Conservation (phyloP, 2,888 invertebrate genomes). For the Amaurobius ferox region DNA sequence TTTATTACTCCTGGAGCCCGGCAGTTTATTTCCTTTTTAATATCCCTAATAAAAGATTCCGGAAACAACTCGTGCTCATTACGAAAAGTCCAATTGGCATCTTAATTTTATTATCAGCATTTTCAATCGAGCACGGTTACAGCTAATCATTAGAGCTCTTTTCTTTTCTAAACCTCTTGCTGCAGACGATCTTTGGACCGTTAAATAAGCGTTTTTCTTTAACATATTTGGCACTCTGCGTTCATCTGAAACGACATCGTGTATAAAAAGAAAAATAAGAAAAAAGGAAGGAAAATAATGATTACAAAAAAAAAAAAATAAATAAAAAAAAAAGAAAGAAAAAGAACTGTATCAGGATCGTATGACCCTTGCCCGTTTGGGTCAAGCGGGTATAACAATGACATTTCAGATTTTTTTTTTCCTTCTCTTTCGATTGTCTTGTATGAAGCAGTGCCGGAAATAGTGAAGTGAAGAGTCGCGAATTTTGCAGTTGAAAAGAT, state of each 20-base stretch:
- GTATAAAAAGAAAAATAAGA: background rate
- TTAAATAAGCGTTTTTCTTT: conserved; percentile 11
- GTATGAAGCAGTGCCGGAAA: conserved; percentile 8
- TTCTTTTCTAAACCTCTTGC: background rate
- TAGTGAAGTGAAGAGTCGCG: background rate
- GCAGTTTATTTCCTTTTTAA: background rate
- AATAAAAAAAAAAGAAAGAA: background rate
- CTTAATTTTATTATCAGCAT: background rate
- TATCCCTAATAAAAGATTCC: background rate
- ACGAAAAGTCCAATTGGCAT: background rate
- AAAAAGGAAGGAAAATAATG: background rate
- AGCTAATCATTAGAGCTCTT: background rate
- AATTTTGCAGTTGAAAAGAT: background rate
- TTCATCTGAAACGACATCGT: background rate
- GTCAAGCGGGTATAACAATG: conserved; percentile 21
- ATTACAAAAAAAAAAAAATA: background rate
- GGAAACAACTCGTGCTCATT: background rate
- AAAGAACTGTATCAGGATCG: background rate
- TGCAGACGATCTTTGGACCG: background rate
- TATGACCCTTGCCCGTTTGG: conserved; percentile 14
- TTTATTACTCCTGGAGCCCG: too few relatives aligned
- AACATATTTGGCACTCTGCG: background rate
- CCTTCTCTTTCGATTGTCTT: background rate
- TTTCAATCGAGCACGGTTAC: background rate
- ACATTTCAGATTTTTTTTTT: background rate